Percentiles rank a stretch among this genome's conserved stretches.
Evolutionary conservation across 2,888 invertebrate genomes (phyloP).

Genomic region (Pocota personata): DNA sequence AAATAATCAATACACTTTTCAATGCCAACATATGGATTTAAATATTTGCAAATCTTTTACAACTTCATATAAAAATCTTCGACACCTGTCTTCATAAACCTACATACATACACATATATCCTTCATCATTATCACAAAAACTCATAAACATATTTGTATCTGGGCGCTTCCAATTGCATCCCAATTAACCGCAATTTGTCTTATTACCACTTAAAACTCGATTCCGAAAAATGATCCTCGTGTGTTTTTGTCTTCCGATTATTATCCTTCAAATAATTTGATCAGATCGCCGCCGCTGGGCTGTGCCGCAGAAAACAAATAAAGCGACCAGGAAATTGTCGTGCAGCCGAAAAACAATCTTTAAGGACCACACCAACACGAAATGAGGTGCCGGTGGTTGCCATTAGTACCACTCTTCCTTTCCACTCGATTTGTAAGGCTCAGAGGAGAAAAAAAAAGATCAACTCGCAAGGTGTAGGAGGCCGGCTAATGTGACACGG

Average conservation of each 20-base stretch:
- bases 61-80: background rate
- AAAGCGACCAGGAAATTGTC: conserved; percentile 68
- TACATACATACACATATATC: too few species aligned
- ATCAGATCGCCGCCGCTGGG: conserved; percentile 58
- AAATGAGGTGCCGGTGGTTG: conserved; percentile 67
- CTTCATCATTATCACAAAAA: conserved; percentile 16
- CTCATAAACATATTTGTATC: conserved; percentile 42
- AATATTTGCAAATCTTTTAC: too few species aligned
- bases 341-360: conserved; percentile 60
- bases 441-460: conserved; percentile 17
- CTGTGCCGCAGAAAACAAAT: conserved; percentile 47
- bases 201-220: conserved; percentile 73
- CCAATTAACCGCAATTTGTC: conserved; percentile 74
- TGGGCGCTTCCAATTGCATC: conserved; percentile 71
- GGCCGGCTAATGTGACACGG: conserved; percentile 75
- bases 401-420: conserved; percentile 66
- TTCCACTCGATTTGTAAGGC: conserved; percentile 55
- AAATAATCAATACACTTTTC: too few species aligned
- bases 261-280: conserved; percentile 70
- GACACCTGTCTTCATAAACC: conserved; percentile 47
- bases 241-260: conserved; percentile 55
- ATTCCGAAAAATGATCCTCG: conserved; percentile 63
- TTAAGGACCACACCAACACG: conserved; percentile 57
- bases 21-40: too few species aligned
- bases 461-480: conserved; percentile 72